Conservation (phyloP, 30 jellyfish, hydroid and myxozoan genomes). For the Aurelia coerulea region DNA sequence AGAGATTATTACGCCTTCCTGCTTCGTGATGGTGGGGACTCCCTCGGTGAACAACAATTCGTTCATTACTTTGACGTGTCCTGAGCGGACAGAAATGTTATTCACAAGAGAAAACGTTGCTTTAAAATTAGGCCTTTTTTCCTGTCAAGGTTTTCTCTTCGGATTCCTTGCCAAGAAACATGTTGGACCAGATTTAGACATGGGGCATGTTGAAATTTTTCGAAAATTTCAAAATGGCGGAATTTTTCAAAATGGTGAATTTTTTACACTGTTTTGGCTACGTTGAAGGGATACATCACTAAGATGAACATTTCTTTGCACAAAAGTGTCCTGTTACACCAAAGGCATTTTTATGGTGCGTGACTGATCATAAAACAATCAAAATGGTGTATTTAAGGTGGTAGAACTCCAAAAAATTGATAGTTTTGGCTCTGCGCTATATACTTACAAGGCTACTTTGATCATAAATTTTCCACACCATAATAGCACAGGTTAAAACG, state of each 20-base stretch:
- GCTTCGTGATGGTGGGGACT: too few relatives aligned
- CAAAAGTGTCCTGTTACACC: conserved; percentile 24
- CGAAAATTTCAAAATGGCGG: conserved; percentile 41
- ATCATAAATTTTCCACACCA: not conserved
- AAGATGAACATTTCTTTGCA: too few relatives aligned
- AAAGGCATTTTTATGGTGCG: conserved; percentile 28
- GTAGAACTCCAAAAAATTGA: too few relatives aligned
- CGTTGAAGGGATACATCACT: too few relatives aligned
- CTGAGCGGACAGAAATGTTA: too few relatives aligned
- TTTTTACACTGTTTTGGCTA: too few relatives aligned
- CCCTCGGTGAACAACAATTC: too few relatives aligned
- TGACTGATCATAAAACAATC: conserved; percentile 25
- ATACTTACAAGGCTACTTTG: not conserved
- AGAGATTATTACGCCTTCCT: too few relatives aligned
- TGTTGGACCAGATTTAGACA: conserved; percentile 16
- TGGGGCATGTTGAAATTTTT: conserved; percentile 47
- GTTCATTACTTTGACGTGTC: too few relatives aligned
- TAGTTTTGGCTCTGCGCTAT: not conserved
- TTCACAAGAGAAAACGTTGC: too few relatives aligned
- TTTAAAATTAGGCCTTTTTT: too few relatives aligned
- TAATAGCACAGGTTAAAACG: not conserved
- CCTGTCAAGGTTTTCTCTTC: too few relatives aligned
- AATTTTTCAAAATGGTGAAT: not conserved
- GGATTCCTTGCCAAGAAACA: conserved; percentile 17
- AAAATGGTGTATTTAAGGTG: conserved; percentile 3